Base-by-base conservation (phyloP, 2,888 invertebrate species). In the Amphipyra tragopoginis region DNA sequence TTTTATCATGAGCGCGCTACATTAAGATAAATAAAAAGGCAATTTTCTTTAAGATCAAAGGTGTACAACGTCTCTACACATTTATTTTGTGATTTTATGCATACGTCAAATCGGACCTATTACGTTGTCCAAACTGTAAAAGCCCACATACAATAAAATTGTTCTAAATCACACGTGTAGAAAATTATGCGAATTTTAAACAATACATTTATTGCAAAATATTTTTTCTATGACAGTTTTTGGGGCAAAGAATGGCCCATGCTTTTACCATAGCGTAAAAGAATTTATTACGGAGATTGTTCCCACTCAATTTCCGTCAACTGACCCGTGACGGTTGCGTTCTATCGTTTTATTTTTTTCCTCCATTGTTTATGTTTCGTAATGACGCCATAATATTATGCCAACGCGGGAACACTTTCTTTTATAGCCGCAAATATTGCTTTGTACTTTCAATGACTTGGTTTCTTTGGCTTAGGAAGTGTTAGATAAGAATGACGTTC, bases 241-340 rank as follows among this genome's bases (percentile, higher is more conserved):
- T 49, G 29, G 50, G 50, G 47, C 15, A 56, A 60, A 67, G 67
- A 70, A 72, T 61, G 49, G 47, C 13, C 40, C 36, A 42, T 39
- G 33, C 26, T 66, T 52, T 10, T 45, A 50, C 21, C 49, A 54
- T 71, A 33, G 68, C 43, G 45, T 15, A 54, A 39, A 73, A 62
- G 26, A 71, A 73, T 73, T 57, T 73, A 67, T 44, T 48, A 73
- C 33, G 51, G 43, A 55, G 63, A 59, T 43, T 47, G 45, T 74
- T 69, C 71, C 64, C 71, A 64, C 82, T 84, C 83, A 85, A 74
- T 86, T 88, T 85, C 84, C 77, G 80, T 79, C 78, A 84, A 83
- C 84, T 88, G 90, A 88, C 87, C 88, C 87, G 82, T 82, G 79
- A 85, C 86, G 65, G 77, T 84, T 86, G 79, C 82, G 80, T 83